Base-by-base conservation (phyloP, 2,888 invertebrate species). In the Sphaerophoria taeniata region DNA sequence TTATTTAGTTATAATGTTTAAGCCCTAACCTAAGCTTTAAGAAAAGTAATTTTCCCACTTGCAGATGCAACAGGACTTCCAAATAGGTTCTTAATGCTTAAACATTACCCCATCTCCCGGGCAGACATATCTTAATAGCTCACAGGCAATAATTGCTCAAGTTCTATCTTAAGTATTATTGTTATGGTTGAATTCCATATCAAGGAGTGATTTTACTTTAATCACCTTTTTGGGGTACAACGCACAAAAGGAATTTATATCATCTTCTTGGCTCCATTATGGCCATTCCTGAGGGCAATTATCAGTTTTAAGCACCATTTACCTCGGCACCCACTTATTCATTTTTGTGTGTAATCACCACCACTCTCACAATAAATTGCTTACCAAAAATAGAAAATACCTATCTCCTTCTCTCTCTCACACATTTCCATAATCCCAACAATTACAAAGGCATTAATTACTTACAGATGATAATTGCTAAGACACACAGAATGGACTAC, bases 401-500 rank as follows among this genome's bases (percentile, higher is more conserved):
- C 33, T 24, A 24, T 24, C 24, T 24, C 2, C 24, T 24, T 24
- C 24, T 24, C 24, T 24, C 24, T 2, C 47, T 83, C 53, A 70
- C 56, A 75, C 80, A 71, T 75, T 76, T 72, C 75, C 75, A 85
- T 85, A 85, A 85, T 85, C 85, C 85, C 73, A 69, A 71, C 85
- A 85, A 85, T 85, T 85, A 85, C 85, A 85, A 81, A 73, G 77
- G 77, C 85, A 85, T 85, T 85, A 85, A 85, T 85, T 85, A 81
- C 85, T 81, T 74, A 81, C 85, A 77, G 81, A 85, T 81, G 81
- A 85, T 85, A 85, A 85, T 85, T 85, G 85, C 81, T 76, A 65
- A 65, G 69, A 51, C 79, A 67, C 75, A 71, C 75, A 75, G 36
- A 63, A 77, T 67, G 31, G 51, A 43, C 33, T 34, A 34, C 36